phyloP scores from a whole-genome alignment of 2,888 invertebrate species.

The Coelopa pilipes region DNA sequence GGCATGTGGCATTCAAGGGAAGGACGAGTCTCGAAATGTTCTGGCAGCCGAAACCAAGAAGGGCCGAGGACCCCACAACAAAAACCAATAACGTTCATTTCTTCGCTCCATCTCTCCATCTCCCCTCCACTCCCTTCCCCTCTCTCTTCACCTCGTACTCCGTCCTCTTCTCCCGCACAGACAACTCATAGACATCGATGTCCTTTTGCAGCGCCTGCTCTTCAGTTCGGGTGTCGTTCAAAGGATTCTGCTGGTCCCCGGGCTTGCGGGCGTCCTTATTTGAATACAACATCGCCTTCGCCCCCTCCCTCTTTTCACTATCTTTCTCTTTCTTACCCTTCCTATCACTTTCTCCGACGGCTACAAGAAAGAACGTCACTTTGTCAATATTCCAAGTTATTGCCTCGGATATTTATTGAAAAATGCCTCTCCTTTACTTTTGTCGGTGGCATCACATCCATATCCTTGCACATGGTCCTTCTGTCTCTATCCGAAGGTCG shows the following conservation, averaged over 20 bases:
- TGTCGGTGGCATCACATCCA: background rate
- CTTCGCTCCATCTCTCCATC: too few species aligned
- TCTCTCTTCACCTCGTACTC: background rate
- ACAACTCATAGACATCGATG: too few species aligned
- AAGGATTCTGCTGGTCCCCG: background rate
- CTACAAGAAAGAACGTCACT: background rate
- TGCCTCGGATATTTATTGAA: constrained; percentile 42
- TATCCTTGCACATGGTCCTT: background rate
- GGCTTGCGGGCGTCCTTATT: background rate
- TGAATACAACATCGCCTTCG: background rate
- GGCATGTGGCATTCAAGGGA: constrained; percentile 17
- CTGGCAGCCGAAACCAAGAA: constrained; percentile 23
- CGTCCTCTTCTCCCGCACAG: background rate
- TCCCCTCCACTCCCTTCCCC: background rate
- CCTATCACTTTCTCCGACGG: background rate
- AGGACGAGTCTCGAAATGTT: constrained; percentile 16
- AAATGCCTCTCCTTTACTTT: constrained; percentile 19
- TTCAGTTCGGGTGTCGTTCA: background rate
- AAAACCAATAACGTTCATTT: background rate
- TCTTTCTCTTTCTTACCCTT: too few species aligned
- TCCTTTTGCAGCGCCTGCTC: background rate
- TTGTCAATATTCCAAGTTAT: constrained; percentile 41
- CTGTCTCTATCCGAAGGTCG: background rate
- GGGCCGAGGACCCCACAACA: background rate
- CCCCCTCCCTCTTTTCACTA: too few species aligned